These are phyloP conservation scores for Endotricha flammealis DNA, from an alignment of 2,888 invertebrate species.

Conservation along the genomic window DNA sequence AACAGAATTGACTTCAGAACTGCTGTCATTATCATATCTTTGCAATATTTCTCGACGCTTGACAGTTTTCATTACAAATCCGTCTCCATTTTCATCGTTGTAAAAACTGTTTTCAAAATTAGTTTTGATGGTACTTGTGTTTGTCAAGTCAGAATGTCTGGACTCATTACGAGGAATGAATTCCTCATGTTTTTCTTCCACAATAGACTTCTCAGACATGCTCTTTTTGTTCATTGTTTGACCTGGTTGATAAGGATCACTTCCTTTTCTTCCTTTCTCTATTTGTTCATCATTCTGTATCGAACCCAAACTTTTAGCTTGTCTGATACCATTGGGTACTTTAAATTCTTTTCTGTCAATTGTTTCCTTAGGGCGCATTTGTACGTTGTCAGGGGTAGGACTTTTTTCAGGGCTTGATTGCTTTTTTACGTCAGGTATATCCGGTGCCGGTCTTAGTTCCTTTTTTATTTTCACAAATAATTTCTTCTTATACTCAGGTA, in stretches of 20 bases:
- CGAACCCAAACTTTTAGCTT: conserved; percentile 68
- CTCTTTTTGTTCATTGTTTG: conserved; percentile 61
- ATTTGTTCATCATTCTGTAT: conserved; percentile 62
- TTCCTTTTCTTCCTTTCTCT: conserved; percentile 45
- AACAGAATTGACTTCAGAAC: conserved; percentile 81
- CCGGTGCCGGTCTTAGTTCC: conserved; percentile 61
- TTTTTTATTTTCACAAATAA: conserved; percentile 67
- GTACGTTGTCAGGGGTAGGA: conserved; percentile 39
- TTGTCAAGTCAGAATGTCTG: conserved; percentile 67
- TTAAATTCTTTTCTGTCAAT: conserved; percentile 69
- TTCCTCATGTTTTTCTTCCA: conserved; percentile 65
- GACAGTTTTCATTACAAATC: conserved; percentile 83
- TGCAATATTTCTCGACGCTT: conserved; percentile 85
- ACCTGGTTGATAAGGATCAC: conserved; percentile 47
- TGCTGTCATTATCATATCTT: conserved; percentile 82
- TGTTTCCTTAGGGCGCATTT: conserved; percentile 57
- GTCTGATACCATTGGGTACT: conserved; percentile 60
- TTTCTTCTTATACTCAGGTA: conserved; percentile 72
- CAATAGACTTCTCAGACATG: conserved; percentile 63
- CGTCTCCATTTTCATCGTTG: conserved; percentile 81
- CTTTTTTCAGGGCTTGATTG: conserved; percentile 44
- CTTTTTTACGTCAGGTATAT: conserved; percentile 54
- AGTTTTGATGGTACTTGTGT: conserved; percentile 72
- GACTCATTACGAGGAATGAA: conserved; percentile 63
- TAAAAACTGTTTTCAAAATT: conserved; percentile 82